A percentile compares a stretch with the other conserved stretches of the same genome.
phyloP scores from a whole-genome alignment of 2,113 vertebrate species.

The Labrus mixtus region DNA sequence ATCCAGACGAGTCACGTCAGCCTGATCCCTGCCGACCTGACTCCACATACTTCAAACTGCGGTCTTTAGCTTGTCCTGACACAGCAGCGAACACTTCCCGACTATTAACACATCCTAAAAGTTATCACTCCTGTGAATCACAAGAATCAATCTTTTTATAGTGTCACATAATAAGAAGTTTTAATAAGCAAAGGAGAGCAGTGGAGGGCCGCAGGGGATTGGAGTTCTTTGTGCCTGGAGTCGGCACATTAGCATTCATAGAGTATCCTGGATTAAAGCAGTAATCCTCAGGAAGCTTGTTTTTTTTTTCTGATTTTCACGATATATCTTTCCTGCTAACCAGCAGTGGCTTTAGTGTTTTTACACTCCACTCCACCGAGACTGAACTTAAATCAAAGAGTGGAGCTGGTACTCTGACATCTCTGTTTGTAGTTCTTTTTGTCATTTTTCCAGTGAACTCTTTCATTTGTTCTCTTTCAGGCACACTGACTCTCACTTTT shows the following conservation, averaged over 20 bases:
- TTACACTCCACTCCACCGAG: slow-evolving; percentile 31
- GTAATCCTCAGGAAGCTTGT: slow-evolving; percentile 63
- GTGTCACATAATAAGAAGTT: slow-evolving; percentile 51
- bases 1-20: slow-evolving; percentile 23
- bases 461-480: not conserved
- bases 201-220: slow-evolving; percentile 47
- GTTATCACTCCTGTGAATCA: slow-evolving; percentile 50
- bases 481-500: not conserved
- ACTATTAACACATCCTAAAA: slow-evolving; percentile 50
- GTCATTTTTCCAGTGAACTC: not conserved
- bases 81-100: slow-evolving; percentile 4
- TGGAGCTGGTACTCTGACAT: not conserved
- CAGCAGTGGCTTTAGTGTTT: slow-evolving; percentile 39
- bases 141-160: slow-evolving; percentile 51
- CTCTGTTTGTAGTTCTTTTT: not conserved
- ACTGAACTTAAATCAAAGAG: slow-evolving; percentile 27
- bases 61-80: slow-evolving; percentile 24
- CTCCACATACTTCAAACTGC: slow-evolving; percentile 6
- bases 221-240: slow-evolving; percentile 48
- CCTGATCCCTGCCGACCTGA: slow-evolving; percentile 21
- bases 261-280: slow-evolving; percentile 58
- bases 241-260: slow-evolving; percentile 67
- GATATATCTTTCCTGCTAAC: slow-evolving; percentile 55
- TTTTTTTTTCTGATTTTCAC: slow-evolving; percentile 34
- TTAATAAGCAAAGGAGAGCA: slow-evolving; percentile 52